phyloP scores from a whole-genome alignment of 2,113 vertebrate genomes.

The Pelvicachromis taeniatus region DNA sequence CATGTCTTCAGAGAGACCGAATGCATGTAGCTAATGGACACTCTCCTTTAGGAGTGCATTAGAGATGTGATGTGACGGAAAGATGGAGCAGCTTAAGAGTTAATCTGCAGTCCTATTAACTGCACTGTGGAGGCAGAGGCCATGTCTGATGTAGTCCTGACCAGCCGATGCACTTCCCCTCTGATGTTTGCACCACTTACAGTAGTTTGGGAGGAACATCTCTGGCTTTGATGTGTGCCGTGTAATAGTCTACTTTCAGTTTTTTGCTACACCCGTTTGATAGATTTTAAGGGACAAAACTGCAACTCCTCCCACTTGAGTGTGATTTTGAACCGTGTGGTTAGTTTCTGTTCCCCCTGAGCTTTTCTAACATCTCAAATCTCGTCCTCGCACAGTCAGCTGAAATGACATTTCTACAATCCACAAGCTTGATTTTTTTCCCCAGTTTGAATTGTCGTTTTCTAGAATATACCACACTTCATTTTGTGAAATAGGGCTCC shows the following conservation, averaged over 20 bases:
- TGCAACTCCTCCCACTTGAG: neutral
- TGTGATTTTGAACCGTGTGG: neutral
- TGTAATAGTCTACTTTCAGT: neutral
- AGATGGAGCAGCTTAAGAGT: slow-evolving; percentile 57
- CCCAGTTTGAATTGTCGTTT: neutral
- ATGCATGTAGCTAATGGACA: slow-evolving; percentile 34
- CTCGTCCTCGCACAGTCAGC: neutral
- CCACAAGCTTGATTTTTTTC: neutral
- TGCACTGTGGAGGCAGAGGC: slow-evolving; percentile 5
- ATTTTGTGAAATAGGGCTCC: neutral
- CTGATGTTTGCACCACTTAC: neutral
- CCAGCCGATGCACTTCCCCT: neutral
- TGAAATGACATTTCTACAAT: neutral
- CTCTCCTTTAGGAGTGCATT: slow-evolving; percentile 31
- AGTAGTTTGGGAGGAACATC: neutral
- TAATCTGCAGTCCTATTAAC: slow-evolving; percentile 50
- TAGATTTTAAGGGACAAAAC: neutral
- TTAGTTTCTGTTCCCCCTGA: neutral
- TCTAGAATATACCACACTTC: accelerated
- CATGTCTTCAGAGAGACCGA: neutral
- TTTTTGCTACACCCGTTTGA: neutral
- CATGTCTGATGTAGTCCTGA: neutral
- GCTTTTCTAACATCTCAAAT: neutral
- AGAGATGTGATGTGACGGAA: slow-evolving; percentile 43
- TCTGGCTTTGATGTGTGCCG: neutral